Percentiles rank a stretch among this genome's conserved stretches.
Conservation (phyloP, 2,113 vertebrate genomes). For the Cebidichthys violaceus region DNA sequence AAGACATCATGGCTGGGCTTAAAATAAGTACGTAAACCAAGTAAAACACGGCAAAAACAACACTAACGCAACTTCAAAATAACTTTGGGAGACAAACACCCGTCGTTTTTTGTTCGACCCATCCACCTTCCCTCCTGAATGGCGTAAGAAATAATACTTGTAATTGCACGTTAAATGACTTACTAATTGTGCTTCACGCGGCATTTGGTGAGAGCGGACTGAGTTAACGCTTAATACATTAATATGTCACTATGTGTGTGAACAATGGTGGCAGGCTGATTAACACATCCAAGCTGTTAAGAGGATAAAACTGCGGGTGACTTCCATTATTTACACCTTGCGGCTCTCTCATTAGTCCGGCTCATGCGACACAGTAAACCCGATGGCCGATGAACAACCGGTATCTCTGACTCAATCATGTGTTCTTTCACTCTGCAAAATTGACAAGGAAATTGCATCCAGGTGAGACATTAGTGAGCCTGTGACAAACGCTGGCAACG, state of each 20-base stretch:
- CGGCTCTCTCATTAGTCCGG: constrained; percentile 36
- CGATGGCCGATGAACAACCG: constrained; percentile 16
- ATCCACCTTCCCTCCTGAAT: background rate
- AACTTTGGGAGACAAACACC: no score
- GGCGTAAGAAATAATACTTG: background rate
- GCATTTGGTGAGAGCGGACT: no score
- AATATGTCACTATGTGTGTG: background rate
- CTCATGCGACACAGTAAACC: constrained; percentile 48
- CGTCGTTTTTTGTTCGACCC: no score
- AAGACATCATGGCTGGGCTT: background rate
- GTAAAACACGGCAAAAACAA: background rate
- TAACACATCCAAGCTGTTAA: constrained; percentile 44
- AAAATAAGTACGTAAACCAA: background rate
- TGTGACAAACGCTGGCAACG: background rate
- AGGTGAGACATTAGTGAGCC: constrained; percentile 36
- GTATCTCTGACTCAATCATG: constrained; percentile 26
- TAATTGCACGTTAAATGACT: background rate
- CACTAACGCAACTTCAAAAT: no score
- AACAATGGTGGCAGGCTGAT: constrained; percentile 39
- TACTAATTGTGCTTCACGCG: background rate
- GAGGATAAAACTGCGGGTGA: constrained; percentile 21
- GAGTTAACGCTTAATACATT: constrained; percentile 15
- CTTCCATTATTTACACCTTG: constrained; percentile 49
- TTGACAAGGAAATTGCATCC: constrained; percentile 26
- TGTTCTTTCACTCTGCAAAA: constrained; percentile 32